Percentiles rank a stretch among this genome's conserved stretches.
These are phyloP conservation scores for Luperina nickerlii DNA, from an alignment of 2,888 invertebrate species.

Conservation along the genomic window DNA sequence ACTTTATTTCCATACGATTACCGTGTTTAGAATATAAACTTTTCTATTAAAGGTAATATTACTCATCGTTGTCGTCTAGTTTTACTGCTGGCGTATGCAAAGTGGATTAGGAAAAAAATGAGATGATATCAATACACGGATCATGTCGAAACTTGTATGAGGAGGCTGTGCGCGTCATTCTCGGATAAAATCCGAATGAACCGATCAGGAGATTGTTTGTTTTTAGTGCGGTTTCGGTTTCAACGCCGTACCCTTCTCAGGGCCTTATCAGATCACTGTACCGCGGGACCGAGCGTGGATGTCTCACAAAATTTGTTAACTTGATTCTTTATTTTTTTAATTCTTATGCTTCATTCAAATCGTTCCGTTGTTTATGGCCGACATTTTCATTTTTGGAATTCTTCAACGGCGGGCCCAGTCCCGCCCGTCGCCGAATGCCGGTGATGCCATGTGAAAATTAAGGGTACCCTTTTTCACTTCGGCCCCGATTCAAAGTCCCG, in stretches of 20 bases:
- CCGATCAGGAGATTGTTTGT: conserved; percentile 83
- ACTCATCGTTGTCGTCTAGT: conserved; percentile 80
- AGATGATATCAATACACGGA: conserved; percentile 75
- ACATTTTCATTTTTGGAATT: conserved; percentile 90
- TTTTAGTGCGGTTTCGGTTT: conserved; percentile 86
- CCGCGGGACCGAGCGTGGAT: conserved; percentile 71
- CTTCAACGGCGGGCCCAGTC: conserved; percentile 72
- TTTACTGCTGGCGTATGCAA: conserved; percentile 82
- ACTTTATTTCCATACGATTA: conserved; percentile 75
- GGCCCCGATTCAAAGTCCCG: conserved; percentile 81
- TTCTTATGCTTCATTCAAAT: conserved; percentile 88
- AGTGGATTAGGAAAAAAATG: conserved; percentile 79
- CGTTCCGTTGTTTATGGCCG: conserved; percentile 89
- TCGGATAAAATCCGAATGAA: conserved; percentile 84
- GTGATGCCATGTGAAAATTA: conserved; percentile 88
- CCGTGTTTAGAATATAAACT: conserved; percentile 78
- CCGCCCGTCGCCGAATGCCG: conserved; percentile 80
- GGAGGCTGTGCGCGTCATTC: conserved; percentile 80
- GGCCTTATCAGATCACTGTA: conserved; percentile 85
- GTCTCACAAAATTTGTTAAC: conserved; percentile 87
- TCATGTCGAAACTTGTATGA: conserved; percentile 86
- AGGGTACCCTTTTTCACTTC: conserved; percentile 86
- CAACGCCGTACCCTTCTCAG: conserved; percentile 87
- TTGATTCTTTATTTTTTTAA: conserved; percentile 84
- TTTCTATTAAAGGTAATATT: conserved; percentile 76